These are phyloP conservation scores for Sminthurinus signatus DNA, from an alignment of 1,140 invertebrate genomes.

Conservation along the genomic window DNA sequence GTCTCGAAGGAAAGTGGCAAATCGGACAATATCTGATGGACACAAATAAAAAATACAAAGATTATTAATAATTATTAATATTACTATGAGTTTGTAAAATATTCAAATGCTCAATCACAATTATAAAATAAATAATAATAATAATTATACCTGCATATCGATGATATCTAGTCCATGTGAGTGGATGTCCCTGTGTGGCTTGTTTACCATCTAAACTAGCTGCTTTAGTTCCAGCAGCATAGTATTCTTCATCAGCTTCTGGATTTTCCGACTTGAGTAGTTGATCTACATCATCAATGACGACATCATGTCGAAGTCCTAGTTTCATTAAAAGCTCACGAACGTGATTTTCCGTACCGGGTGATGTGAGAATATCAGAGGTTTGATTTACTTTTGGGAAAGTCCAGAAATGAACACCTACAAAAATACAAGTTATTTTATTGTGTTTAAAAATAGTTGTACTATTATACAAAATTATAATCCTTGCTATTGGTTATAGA, in stretches of 20 bases:
- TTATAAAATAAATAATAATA: neutral
- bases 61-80: too few relatives aligned
- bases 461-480: neutral
- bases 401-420: constrained; percentile 32
- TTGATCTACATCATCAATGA: constrained; percentile 22
- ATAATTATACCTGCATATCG: constrained; percentile 23
- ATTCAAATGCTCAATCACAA: neutral
- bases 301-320: constrained; percentile 14
- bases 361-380: constrained; percentile 26
- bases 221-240: constrained; percentile 6
- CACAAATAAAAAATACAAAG: constrained; percentile 2
- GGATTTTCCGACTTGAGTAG: constrained; percentile 21
- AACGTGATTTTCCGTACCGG: constrained; percentile 5
- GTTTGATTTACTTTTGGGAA: constrained; percentile 20
- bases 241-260: neutral
- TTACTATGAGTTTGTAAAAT: too few relatives aligned
- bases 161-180: constrained; percentile 23
- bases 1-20: neutral
- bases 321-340: constrained; percentile 15
- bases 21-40: constrained; percentile 25
- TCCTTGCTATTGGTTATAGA: neutral
- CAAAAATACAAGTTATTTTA: neutral
- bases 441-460: neutral
- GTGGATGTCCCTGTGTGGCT: neutral
- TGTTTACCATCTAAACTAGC: neutral